Percentiles rank a stretch among this genome's conserved stretches.
These are phyloP conservation scores for Nematolebias whitei DNA, from an alignment of 2,113 vertebrate species.

Conservation along the genomic window DNA sequence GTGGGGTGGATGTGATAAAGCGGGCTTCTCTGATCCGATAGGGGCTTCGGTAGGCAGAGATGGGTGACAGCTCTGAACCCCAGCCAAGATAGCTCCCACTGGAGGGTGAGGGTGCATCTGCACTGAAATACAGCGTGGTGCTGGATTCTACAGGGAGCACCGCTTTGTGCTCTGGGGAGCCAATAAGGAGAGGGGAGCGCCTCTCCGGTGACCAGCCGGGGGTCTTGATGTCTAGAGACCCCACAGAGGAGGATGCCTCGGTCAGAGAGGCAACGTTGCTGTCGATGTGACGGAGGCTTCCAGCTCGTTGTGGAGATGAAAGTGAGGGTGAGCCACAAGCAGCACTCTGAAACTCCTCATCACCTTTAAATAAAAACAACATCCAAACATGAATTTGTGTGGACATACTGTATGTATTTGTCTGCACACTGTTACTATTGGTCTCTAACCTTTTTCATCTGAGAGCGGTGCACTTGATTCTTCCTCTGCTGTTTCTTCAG, in stretches of 20 bases:
- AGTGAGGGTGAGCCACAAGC: slow-evolving; percentile 67
- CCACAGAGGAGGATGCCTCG: slow-evolving; percentile 64
- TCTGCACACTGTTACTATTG: background rate
- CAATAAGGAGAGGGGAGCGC: slow-evolving; percentile 62
- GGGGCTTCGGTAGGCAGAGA: slow-evolving; percentile 74
- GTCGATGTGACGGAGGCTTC: slow-evolving; percentile 67
- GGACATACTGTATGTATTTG: background rate
- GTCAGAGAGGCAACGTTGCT: slow-evolving; percentile 61
- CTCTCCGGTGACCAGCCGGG: slow-evolving; percentile 73
- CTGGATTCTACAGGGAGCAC: slow-evolving; percentile 55
- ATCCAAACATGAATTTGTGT: background rate
- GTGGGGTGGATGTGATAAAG: slow-evolving; percentile 69
- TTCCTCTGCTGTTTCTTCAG: slow-evolving; percentile 64
- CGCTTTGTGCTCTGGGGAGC: slow-evolving; percentile 62
- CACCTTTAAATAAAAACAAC: slow-evolving; percentile 51
- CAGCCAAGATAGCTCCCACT: slow-evolving; percentile 76
- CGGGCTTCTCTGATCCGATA: slow-evolving; percentile 76
- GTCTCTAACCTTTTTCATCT: slow-evolving; percentile 61
- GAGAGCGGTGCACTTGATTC: slow-evolving; percentile 57
- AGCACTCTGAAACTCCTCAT: slow-evolving; percentile 76
- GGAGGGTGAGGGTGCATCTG: slow-evolving; percentile 71
- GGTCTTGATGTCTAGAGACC: slow-evolving; percentile 75
- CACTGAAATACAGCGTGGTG: slow-evolving; percentile 71
- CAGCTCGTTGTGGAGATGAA: slow-evolving; percentile 57
- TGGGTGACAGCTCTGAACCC: slow-evolving; percentile 77